phyloP scores from a whole-genome alignment of 1,140 invertebrate species.

The Papilio machaon region DNA sequence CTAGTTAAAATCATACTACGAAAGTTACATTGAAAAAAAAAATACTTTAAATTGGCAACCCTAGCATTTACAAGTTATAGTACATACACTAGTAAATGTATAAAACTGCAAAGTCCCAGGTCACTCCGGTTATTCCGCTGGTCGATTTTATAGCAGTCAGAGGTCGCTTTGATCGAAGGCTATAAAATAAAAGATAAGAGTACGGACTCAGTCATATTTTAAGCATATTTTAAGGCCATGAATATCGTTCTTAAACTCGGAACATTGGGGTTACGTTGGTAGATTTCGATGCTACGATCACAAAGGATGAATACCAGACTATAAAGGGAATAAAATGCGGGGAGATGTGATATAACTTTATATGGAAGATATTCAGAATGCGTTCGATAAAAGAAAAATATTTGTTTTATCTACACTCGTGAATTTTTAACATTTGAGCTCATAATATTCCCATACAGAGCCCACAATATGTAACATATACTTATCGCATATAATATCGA shows the following conservation, averaged over 20 bases:
- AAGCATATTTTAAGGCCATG: constrained; percentile 19
- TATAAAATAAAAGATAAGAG: constrained; percentile 23
- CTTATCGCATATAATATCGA: too few relatives aligned
- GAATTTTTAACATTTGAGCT: neutral
- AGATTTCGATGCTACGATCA: neutral
- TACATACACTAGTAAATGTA: neutral
- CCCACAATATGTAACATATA: neutral
- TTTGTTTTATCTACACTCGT: neutral
- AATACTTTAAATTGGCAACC: neutral
- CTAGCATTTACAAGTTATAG: neutral
- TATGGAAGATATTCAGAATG: neutral
- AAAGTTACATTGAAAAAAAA: neutral
- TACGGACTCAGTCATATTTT: constrained; percentile 13
- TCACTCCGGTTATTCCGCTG: constrained; percentile 21
- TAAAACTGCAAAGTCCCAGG: neutral
- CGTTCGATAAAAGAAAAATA: constrained; percentile 7
- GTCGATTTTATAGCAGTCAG: constrained; percentile 22
- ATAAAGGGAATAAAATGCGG: constrained; percentile 8
- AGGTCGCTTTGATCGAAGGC: constrained; percentile 17
- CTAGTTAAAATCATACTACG: too few relatives aligned
- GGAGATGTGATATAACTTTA: constrained; percentile 10
- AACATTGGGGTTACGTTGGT: constrained; percentile 7
- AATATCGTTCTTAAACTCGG: constrained; percentile 1
- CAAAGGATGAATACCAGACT: neutral
- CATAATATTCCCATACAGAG: neutral